A percentile compares a stretch with the other conserved stretches of the same genome.
phyloP scores from a whole-genome alignment of 2,113 vertebrate genomes.

The Promerops cafer region DNA sequence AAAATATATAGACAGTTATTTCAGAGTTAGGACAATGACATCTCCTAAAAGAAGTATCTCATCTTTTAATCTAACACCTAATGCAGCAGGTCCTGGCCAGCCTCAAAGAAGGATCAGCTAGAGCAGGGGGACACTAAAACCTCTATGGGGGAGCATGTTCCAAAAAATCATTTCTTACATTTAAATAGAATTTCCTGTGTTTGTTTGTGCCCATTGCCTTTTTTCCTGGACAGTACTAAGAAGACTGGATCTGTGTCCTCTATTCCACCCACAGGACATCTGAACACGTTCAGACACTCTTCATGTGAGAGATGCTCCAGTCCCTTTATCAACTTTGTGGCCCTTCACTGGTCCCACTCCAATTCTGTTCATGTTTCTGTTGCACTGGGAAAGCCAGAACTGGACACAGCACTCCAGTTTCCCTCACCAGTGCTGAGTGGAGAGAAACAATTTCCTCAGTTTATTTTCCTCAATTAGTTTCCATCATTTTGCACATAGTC shows the following conservation, averaged over 20 bases:
- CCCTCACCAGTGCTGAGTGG: neutral
- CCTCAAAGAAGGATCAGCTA: neutral
- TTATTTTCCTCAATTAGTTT: rapidly evolving
- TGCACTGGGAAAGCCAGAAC: neutral
- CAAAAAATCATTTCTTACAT: rapidly evolving
- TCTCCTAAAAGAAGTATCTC: neutral
- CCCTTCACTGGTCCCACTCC: neutral
- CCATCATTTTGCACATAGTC: neutral
- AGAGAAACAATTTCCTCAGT: neutral
- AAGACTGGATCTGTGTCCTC: neutral
- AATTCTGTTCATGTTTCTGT: neutral
- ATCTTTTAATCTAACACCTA: neutral
- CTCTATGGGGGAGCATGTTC: neutral
- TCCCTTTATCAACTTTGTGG: neutral
- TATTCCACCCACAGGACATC: neutral
- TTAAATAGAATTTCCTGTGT: neutral
- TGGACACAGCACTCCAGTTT: neutral
- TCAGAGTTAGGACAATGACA: neutral
- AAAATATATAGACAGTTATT: neutral
- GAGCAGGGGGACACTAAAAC: neutral
- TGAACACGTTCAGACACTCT: neutral
- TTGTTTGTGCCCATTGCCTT: neutral
- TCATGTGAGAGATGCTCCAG: neutral
- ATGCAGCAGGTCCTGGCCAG: neutral
- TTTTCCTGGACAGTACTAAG: neutral